phyloP scores from a whole-genome alignment of 2,888 invertebrate species.

The Camptogramma bilineatum region DNA sequence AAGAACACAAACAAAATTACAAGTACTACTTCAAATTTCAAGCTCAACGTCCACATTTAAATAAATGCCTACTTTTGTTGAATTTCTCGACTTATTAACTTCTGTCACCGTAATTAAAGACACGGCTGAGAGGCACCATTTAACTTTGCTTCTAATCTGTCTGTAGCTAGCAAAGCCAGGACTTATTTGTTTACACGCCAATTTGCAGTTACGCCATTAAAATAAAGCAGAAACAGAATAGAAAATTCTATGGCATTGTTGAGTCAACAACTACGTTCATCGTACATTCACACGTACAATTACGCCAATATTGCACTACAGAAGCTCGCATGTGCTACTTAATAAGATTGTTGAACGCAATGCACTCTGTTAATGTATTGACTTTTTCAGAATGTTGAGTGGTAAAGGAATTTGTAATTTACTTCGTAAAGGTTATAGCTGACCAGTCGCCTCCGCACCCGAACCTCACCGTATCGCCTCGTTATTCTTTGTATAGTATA shows the following conservation, averaged over 20 bases:
- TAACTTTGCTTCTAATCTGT: constrained; percentile 43
- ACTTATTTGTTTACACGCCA: constrained; percentile 44
- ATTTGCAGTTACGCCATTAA: constrained; percentile 42
- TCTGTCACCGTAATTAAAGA: constrained; percentile 35
- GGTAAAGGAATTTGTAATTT: no score
- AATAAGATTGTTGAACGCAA: no score
- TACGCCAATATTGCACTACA: background rate
- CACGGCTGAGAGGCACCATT: constrained; percentile 33
- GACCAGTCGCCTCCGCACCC: no score
- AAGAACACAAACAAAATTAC: constrained; percentile 23
- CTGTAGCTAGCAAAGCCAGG: constrained; percentile 30
- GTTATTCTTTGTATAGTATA: no score
- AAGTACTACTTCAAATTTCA: constrained; percentile 16
- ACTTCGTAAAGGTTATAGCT: no score
- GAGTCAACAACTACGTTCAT: background rate
- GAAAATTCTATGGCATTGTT: background rate
- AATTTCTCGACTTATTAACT: constrained; percentile 44
- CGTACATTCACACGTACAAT: background rate
- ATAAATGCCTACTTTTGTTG: constrained; percentile 30
- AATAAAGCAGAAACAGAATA: background rate
- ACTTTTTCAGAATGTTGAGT: no score
- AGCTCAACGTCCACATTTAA: constrained; percentile 24
- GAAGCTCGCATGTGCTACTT: background rate
- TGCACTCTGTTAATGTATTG: no score
- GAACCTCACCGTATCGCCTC: no score